Base-by-base conservation (phyloP, 2,797 vertebrate species). In the Sus cebifrons region DNA sequence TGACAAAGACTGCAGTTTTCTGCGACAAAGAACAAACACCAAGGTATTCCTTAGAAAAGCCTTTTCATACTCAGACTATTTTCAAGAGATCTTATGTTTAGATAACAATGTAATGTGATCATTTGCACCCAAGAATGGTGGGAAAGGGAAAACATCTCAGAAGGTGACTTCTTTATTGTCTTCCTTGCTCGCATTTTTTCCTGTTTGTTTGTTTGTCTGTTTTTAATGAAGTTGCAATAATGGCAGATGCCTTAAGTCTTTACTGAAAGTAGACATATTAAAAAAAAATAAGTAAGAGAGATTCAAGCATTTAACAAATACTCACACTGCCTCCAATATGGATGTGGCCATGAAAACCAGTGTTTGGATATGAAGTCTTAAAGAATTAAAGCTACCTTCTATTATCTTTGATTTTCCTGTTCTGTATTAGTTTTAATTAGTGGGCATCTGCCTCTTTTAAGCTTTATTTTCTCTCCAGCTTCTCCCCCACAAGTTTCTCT, bases 361-460 rank as follows among this genome's bases (percentile, higher is more conserved):
- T 21, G 49, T 68, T 75, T 56, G 56, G 74, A 40, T 73, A 29
- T 16, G 49, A 67, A 86, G 56, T 82, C n/a, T 70, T 83, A 78
- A 95, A 70, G 73, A 90, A 73, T 60, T 71, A 49, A 92, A 84
- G 27, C 17, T 68, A 15, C 36, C 60, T 16, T 94, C 49, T 70
- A 25, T 87, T 56, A 21, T 25, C 56, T 93, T 91, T 73, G 70
- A 87, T 58, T 89, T 70, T 89, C 23, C 6, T 18, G 54, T 10
- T 40, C 62, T 1, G 0, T n/a, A 21, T 94, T 79, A 71, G 21
- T 68, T 94, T 78, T 94, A 89, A 95, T 97, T 89, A 92, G 52
- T 96, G 89, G 79, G 54, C 79, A 60, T 75, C 74, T 94, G 88
- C 49, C 36, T 96, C 82, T 71, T 44, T 89, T 73, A 91, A 94